Percentiles rank a stretch among this genome's conserved stretches.
phyloP scores from a whole-genome alignment of 2,888 invertebrate genomes.

The Atethmia centrago region DNA sequence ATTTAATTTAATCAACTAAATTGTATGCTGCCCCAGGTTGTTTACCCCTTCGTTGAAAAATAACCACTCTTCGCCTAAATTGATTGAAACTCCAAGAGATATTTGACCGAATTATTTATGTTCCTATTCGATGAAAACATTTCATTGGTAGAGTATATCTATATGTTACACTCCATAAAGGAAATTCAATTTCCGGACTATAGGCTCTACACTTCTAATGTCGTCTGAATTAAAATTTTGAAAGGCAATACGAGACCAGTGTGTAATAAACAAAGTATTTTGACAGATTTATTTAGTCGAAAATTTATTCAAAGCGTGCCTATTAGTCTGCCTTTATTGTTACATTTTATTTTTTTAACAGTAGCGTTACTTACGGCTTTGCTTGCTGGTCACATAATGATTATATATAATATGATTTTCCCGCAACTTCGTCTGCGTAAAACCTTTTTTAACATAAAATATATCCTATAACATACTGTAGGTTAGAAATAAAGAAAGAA shows the following conservation, averaged over 20 bases:
- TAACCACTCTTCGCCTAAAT: conserved; percentile 15
- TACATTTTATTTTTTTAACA: conserved; percentile 20
- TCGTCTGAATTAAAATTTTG: conserved; percentile 62
- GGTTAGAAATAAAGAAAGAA: too few species aligned
- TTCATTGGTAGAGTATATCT: conserved; percentile 31
- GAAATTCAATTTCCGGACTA: conserved; percentile 67
- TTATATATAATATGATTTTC: neutral
- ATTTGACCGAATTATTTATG: conserved; percentile 36
- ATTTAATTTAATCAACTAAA: conserved; percentile 23
- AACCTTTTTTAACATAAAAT: neutral
- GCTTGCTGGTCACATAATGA: neutral
- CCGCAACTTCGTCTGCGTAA: neutral
- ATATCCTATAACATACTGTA: neutral
- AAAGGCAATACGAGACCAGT: conserved; percentile 48
- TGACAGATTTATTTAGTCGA: conserved; percentile 62
- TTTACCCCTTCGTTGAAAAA: conserved; percentile 10
- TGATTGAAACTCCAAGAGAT: conserved; percentile 29
- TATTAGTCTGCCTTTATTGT: conserved; percentile 25
- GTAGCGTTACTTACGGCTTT: neutral
- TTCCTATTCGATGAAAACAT: conserved; percentile 36
- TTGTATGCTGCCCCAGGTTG: neutral
- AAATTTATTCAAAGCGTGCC: conserved; percentile 46
- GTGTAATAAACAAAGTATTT: conserved; percentile 64
- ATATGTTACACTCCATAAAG: conserved; percentile 51
- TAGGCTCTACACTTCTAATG: conserved; percentile 50